These are phyloP conservation scores for Barnardius zonarius DNA, from an alignment of 2,113 vertebrate genomes.

Conservation along the genomic window DNA sequence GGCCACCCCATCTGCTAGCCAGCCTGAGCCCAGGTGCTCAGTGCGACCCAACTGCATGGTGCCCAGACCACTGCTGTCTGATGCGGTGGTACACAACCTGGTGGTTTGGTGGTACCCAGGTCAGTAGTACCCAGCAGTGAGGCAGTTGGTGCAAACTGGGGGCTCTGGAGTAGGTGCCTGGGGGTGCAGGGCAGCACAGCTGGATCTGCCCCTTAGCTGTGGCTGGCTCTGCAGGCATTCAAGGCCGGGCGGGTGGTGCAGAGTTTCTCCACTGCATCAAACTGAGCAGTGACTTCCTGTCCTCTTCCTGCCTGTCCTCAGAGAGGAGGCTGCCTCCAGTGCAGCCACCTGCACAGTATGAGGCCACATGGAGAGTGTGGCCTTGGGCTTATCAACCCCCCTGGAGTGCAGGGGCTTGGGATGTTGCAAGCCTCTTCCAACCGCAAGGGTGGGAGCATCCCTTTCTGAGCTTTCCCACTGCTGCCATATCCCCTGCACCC, in stretches of 20 bases:
- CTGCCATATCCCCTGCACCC: not conserved
- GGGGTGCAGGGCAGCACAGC: not conserved
- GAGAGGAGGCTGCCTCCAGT: not conserved
- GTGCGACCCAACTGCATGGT: not conserved
- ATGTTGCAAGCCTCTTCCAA: not conserved
- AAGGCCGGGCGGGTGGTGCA: not conserved
- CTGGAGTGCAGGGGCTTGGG: not conserved
- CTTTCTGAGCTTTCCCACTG: not conserved
- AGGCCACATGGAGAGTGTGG: not conserved
- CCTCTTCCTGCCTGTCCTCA: not conserved
- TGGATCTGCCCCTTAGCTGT: not conserved
- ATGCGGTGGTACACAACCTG: rapidly evolving
- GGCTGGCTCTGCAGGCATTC: not conserved
- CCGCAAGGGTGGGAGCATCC: not conserved
- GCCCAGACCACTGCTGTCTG: not conserved
- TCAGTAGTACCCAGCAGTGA: not conserved
- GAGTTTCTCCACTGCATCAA: not conserved
- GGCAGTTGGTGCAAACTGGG: not conserved
- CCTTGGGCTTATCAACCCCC: not conserved
- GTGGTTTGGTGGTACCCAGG: not conserved
- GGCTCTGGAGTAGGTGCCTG: not conserved
- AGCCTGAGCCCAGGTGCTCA: rapidly evolving
- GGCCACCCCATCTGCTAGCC: not conserved
- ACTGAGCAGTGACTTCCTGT: not conserved
- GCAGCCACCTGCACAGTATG: rapidly evolving